Base-by-base conservation (phyloP, 92 coral and sea anemone species). In the Zoanthus solanderi region DNA sequence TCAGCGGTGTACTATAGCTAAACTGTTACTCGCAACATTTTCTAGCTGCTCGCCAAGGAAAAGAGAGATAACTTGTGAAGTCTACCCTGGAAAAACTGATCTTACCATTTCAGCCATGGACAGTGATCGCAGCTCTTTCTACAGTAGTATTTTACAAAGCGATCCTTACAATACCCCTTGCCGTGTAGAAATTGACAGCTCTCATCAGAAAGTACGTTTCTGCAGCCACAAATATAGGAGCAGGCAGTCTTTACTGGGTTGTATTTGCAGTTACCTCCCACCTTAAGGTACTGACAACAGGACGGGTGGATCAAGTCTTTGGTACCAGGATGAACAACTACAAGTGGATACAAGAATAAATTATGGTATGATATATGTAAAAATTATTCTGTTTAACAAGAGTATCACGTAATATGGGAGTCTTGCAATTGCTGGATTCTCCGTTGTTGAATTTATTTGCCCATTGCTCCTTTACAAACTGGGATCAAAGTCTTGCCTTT, bases 31-130 rank as follows among this genome's bases (percentile, higher is more conserved):
- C 23, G 23, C 23, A 23, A 23, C 23, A 23, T 0, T 23, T 23
- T 23, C 23, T n/a, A n/a, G n/a, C n/a, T 23, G 23, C 23, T 23
- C 23, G 23, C 52, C 8, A 8, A 47, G 52, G 52, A 47, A 47
- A 47, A 47, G 52, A 47, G 8, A 47, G 8, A 47, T 4, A 47
- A 50, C 42, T 37, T 37, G 2, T 37, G 42, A 37, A 37, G 0
- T 37, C 42, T 37, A 37, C 4, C 56, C 56, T 50, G 6, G 56
- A 50, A 50, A 50, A 50, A 7, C 47, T 29, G 42, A 16, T 61
- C 84, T 60, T 63, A 80, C 84, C 84, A 80, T 18, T 63, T 72
- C 31, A 80, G 37, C 84, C 84, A 80, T 12, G 84, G 84, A 63
- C 84, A 80, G 42, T 63, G n/a, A 0, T 63, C 63, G 84, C 84